A percentile compares a stretch with the other conserved stretches of the same genome.
These are phyloP conservation scores for Stratiolaelaps scimitus DNA, from an alignment of 1,140 invertebrate species.

Conservation along the genomic window DNA sequence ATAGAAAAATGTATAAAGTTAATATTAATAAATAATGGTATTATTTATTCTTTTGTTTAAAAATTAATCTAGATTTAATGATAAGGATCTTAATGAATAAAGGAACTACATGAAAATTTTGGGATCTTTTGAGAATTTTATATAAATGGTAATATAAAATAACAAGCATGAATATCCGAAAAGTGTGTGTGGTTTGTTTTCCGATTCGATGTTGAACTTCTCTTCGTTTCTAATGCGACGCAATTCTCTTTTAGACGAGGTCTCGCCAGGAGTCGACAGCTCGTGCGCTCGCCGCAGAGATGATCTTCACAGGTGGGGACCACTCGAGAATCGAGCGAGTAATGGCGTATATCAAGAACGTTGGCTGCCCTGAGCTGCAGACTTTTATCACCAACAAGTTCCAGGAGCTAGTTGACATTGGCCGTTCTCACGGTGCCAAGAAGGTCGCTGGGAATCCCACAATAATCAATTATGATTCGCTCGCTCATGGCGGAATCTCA, in stretches of 20 bases:
- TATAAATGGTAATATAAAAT: too few species aligned
- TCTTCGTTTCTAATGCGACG: conserved; percentile 27
- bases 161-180: too few species aligned
- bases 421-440: conserved; percentile 32
- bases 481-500: conserved; percentile 7
- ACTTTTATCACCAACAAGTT: conserved; percentile 12
- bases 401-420: conserved; percentile 30
- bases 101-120: too few species aligned
- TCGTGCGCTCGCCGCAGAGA: conserved; percentile 55
- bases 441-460: conserved; percentile 13
- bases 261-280: conserved; percentile 55
- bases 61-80: too few species aligned
- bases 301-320: conserved; percentile 49
- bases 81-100: too few species aligned
- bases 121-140: too few species aligned
- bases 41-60: too few species aligned
- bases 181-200: too few species aligned
- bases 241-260: conserved; percentile 44
- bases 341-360: conserved; percentile 19
- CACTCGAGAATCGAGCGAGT: conserved; percentile 30
- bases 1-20: too few species aligned
- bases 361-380: conserved; percentile 29
- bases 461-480: conserved; percentile 17
- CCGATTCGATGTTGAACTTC: too few species aligned
- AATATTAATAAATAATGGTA: too few species aligned